A percentile compares a stretch with the other conserved stretches of the same genome.
Evolutionary conservation across 2,888 invertebrate species (phyloP).

Genomic region (Lasioglossum figueresi): DNA sequence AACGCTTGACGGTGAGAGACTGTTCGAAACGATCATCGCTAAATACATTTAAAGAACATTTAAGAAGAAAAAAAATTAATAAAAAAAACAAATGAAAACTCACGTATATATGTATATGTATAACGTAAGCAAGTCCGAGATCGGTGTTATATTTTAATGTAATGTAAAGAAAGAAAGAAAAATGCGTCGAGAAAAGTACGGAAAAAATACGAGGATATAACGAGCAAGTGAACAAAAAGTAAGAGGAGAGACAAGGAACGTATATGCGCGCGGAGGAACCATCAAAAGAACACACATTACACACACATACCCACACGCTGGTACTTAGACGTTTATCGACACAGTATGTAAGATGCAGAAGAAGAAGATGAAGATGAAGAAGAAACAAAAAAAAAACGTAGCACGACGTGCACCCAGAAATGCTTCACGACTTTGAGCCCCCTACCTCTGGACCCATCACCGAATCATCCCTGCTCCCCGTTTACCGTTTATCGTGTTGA

Average conservation of each 20-base stretch:
- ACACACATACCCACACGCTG: conserved; percentile 23
- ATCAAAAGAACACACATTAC: conserved; percentile 30
- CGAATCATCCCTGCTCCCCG: conserved; percentile 21
- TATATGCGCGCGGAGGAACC: conserved; percentile 19
- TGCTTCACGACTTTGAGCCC: conserved; percentile 42
- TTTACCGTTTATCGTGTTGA: conserved; percentile 39
- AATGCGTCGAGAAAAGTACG: conserved; percentile 37
- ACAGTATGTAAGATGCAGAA: conserved; percentile 50
- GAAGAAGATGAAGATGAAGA: neutral
- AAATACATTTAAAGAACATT: conserved; percentile 31
- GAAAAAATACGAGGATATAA: conserved; percentile 16
- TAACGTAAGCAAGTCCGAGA: conserved; percentile 70
- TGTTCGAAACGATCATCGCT: conserved; percentile 64
- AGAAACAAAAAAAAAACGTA: neutral
- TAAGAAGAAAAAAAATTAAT: conserved; percentile 31
- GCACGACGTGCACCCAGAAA: conserved; percentile 38
- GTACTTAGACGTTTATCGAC: conserved; percentile 60
- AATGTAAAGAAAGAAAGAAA: conserved; percentile 62
- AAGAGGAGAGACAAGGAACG: conserved; percentile 1
- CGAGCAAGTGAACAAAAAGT: neutral
- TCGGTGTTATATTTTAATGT: conserved; percentile 79
- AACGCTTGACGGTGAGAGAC: conserved; percentile 56
- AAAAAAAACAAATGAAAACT: conserved; percentile 40
- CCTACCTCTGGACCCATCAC: neutral
- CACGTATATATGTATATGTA: conserved; percentile 64